Evolutionary conservation across 2,888 invertebrate genomes (phyloP).

Genomic region (Toxonevra muliebris): DNA sequence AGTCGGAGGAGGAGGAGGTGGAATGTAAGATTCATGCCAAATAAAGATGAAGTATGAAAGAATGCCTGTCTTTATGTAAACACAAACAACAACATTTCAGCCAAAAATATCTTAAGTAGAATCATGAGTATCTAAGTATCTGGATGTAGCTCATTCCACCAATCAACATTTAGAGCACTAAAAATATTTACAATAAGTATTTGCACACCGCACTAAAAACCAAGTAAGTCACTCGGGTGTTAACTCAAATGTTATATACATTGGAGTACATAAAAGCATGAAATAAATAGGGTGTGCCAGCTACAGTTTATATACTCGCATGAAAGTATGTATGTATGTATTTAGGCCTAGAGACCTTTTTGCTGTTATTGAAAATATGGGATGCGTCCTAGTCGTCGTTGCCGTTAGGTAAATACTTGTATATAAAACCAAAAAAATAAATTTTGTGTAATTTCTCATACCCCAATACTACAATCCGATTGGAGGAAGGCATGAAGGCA

Average conservation of each 20-base stretch:
- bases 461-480: constrained; percentile 55
- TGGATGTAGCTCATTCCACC: too few species aligned
- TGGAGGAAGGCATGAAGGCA: constrained; percentile 36
- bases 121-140: too few species aligned
- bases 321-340: constrained; percentile 26
- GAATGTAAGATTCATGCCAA: too few species aligned
- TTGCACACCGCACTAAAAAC: constrained; percentile 43
- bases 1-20: too few species aligned
- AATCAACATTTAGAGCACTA: too few species aligned
- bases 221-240: constrained; percentile 48
- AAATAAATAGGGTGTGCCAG: constrained; percentile 44
- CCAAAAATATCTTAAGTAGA: too few species aligned
- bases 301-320: too few species aligned
- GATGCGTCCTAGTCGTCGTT: neutral
- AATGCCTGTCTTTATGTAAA: too few species aligned
- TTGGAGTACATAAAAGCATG: too few species aligned
- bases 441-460: constrained; percentile 59
- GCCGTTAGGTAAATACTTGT: constrained; percentile 2
- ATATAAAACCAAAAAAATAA: constrained; percentile 33
- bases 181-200: neutral
- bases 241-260: constrained; percentile 36
- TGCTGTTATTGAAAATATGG: neutral
- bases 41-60: too few species aligned
- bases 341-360: constrained; percentile 13
- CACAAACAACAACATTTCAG: too few species aligned